Percentiles rank a stretch among this genome's conserved stretches.
These are phyloP conservation scores for Myrmecophaga tridactyla DNA, from an alignment of 2,113 vertebrate species.

Conservation along the genomic window DNA sequence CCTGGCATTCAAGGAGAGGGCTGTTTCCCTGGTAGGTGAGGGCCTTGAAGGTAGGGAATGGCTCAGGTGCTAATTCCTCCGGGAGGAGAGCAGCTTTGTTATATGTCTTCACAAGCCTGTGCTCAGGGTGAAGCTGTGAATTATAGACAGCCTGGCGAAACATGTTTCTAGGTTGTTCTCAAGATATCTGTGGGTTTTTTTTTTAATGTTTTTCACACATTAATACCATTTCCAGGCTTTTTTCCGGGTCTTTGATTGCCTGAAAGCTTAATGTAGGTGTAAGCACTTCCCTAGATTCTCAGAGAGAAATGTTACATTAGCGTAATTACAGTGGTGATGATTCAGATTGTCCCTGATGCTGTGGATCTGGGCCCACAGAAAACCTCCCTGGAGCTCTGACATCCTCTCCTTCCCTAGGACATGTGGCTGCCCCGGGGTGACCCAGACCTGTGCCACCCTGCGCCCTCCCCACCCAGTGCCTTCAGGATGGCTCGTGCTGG, in stretches of 20 bases:
- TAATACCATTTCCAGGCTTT: conserved; percentile 44
- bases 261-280: conserved; percentile 49
- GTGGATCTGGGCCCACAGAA: neutral
- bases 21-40: neutral
- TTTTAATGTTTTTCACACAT: conserved; percentile 41
- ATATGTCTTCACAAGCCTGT: neutral
- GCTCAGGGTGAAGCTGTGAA: neutral
- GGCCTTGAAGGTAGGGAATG: neutral
- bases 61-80: neutral
- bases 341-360: neutral
- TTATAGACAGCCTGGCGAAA: neutral
- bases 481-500: neutral
- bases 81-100: neutral
- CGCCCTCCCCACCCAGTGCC: neutral
- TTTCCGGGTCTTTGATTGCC: conserved; percentile 12
- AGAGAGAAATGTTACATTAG: conserved; percentile 45
- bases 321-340: neutral
- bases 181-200: conserved; percentile 16
- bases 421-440: neutral
- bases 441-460: rapidly evolving
- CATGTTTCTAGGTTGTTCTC: neutral
- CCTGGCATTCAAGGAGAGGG: neutral
- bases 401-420: neutral
- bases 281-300: neutral
- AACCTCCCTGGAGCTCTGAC: neutral